Evolutionary conservation across 2,888 invertebrate genomes (phyloP).

Genomic region (Balanococcus diminutus): DNA sequence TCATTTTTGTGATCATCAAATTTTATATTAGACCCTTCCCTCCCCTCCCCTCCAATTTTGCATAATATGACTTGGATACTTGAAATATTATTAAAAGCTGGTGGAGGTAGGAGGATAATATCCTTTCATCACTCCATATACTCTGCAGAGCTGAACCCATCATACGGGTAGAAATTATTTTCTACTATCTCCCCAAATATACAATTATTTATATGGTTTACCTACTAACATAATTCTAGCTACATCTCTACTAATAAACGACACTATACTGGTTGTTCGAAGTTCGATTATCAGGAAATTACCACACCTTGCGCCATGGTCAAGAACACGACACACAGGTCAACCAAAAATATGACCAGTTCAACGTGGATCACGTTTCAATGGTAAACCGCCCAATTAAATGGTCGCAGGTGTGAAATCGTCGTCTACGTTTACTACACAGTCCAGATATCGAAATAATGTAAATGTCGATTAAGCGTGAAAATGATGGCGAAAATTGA

Average conservation of each 20-base stretch:
- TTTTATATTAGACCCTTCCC: too few relatives aligned
- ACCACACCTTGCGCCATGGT: not conserved
- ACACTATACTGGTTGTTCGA: not conserved
- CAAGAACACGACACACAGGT: not conserved
- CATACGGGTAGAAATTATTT: not conserved
- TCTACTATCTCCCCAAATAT: too few relatives aligned
- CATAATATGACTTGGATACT: too few relatives aligned
- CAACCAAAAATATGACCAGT: not conserved
- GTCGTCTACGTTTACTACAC: too few relatives aligned
- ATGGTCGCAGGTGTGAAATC: not conserved
- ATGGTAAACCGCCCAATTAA: not conserved
- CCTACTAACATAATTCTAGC: not conserved
- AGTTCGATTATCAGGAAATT: not conserved
- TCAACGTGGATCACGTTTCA: not conserved
- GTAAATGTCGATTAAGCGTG: slow-evolving; percentile 7
- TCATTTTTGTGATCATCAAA: too few relatives aligned
- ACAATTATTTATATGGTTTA: not conserved
- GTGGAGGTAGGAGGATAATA: too few relatives aligned
- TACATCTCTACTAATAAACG: not conserved
- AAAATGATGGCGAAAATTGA: not conserved
- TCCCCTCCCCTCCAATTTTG: too few relatives aligned
- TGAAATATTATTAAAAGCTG: too few relatives aligned
- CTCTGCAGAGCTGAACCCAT: not conserved
- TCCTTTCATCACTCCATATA: too few relatives aligned
- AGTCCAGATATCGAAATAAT: not conserved